A percentile compares a stretch with the other conserved stretches of the same genome.
phyloP scores from a whole-genome alignment of 2,797 vertebrate genomes.

The Esox masquinongy region DNA sequence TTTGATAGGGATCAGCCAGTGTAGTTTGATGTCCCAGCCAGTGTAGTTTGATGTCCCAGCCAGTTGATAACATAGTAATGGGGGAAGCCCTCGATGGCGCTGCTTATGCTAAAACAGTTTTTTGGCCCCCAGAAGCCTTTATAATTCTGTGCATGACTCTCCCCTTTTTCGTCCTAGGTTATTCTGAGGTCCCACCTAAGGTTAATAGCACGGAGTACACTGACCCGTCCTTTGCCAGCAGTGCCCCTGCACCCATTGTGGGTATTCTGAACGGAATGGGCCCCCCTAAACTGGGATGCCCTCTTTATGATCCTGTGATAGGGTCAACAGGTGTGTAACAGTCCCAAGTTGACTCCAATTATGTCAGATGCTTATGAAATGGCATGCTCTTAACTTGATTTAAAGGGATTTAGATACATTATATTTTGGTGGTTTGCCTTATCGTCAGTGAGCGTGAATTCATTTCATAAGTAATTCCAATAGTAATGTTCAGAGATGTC shows the following conservation, averaged over 20 bases:
- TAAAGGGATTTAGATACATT: not conserved
- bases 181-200: slow-evolving; percentile 49
- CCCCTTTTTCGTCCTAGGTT: not conserved
- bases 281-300: slow-evolving; percentile 57
- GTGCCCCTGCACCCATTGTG: slow-evolving; percentile 42
- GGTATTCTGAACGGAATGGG: slow-evolving; percentile 81
- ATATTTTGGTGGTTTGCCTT: not conserved
- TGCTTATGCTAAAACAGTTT: no score
- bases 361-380: not conserved
- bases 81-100: no score
- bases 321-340: slow-evolving; percentile 45
- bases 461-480: not conserved
- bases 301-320: slow-evolving; percentile 59
- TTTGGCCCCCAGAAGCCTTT: no score
- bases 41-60: no score
- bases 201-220: slow-evolving; percentile 51
- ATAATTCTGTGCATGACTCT: not conserved
- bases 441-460: not conserved
- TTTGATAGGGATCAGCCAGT: no score
- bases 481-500: not conserved
- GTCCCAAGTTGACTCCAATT: not conserved
- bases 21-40: no score
- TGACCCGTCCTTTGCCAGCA: slow-evolving; percentile 44
- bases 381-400: not conserved
- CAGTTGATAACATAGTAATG: no score